Evolutionary conservation across 2,113 vertebrate species (phyloP), one percentile per base, ranked within the genome.

Genomic region (Todiramphus saurophagus): DNA sequence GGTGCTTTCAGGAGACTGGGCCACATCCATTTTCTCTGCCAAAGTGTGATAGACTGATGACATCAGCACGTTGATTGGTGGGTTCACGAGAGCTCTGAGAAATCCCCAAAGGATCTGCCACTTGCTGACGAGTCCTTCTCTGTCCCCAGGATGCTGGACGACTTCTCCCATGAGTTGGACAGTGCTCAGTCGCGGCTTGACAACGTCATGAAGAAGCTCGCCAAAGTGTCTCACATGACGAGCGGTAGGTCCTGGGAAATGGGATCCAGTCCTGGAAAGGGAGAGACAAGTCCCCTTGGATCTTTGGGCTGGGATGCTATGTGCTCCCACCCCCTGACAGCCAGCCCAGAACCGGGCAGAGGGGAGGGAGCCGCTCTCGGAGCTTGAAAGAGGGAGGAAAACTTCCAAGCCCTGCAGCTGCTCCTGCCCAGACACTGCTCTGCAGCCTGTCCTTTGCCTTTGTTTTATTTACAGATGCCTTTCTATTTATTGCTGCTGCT

Each of bases 151-250:
- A 99, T 99, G 99, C 85, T 99, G 97, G 99, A 99, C 4, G 99
- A 99, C 91, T 99, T 99, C 95, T 97, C 98, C 51, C 99, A 99
- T 2, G 99, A 99, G 85, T 73, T 99, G 95, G 99, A 99, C 97
- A 99, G 97, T 97, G 99, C 99, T 51, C 99, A 99, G 35, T 99
- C 99, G 5, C 98, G 99, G 90, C 97, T 99, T 59, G 99, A 99
- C 96, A 99, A 99, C 2, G 99, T 99, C 81, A 99, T 99, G 99
- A 99, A 99, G 98, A 99, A 99, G 91, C 98, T 99, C 56, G 99
- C 99, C 43, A 99, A 99, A 96, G 99, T 99, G 44, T 99, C 99
- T 85, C 99, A 99, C 97, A 99, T 99, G 99, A 99, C 99, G 16
- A 99, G 98, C 7, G 99, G 99, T 99, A 98, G 97, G 98, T 98